These are phyloP conservation scores for Sciurus carolinensis DNA, from an alignment of 2,797 vertebrate genomes.

Conservation along the genomic window DNA sequence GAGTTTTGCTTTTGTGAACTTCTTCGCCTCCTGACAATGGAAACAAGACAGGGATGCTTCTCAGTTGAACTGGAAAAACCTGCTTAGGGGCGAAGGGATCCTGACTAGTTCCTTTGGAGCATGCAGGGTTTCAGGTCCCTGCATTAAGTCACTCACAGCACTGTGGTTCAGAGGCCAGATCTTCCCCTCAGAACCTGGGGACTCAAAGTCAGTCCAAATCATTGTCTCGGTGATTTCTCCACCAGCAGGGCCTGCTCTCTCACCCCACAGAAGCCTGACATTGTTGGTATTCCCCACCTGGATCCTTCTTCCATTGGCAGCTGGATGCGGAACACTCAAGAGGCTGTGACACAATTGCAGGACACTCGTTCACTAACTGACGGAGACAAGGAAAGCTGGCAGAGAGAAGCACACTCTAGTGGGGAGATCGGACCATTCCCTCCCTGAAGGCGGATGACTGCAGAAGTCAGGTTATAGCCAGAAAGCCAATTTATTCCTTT, in stretches of 20 bases:
- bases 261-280: not conserved
- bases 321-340: not conserved
- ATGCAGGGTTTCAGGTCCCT: not conserved
- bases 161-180: not conserved
- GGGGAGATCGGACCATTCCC: not conserved
- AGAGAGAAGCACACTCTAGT: not conserved
- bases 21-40: not conserved
- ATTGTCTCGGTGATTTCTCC: not conserved
- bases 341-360: not conserved
- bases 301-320: not conserved
- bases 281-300: too few species aligned
- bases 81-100: not conserved
- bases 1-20: not conserved
- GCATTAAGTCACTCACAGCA: not conserved
- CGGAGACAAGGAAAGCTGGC: not conserved
- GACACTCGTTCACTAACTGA: not conserved
- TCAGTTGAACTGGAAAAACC: not conserved
- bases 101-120: not conserved
- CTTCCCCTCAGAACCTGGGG: not conserved
- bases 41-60: not conserved
- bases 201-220: too few species aligned
- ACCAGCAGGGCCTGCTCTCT: not conserved
- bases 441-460: slow-evolving; percentile 5
- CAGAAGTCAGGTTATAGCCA: not conserved
- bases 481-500: slow-evolving; percentile 34